Conservation (phyloP, 2,113 vertebrate genomes). For the Nothoprocta pentlandii region DNA sequence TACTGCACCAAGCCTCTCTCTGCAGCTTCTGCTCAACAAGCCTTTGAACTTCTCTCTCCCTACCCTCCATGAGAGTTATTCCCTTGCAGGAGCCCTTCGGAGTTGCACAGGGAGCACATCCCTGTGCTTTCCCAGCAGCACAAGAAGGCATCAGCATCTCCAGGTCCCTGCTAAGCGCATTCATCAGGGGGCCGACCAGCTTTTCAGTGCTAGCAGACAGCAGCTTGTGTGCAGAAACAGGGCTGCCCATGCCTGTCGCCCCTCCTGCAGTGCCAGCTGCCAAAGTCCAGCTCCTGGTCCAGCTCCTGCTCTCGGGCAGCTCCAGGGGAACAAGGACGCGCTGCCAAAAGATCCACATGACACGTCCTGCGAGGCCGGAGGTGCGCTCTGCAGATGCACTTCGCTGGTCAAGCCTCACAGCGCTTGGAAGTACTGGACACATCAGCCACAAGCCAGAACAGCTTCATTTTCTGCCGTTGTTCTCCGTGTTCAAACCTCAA, state of each 20-base stretch:
- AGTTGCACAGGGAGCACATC: fast-evolving
- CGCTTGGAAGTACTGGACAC: neutral
- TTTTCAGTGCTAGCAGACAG: fast-evolving
- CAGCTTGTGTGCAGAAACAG: neutral
- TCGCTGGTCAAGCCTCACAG: neutral
- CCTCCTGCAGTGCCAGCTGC: neutral
- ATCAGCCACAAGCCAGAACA: neutral
- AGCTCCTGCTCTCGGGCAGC: neutral
- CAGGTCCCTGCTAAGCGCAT: fast-evolving
- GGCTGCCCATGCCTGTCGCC: neutral
- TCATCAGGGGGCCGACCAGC: fast-evolving
- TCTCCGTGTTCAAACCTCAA: neutral
- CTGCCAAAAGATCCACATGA: neutral
- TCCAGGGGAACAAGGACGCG: neutral
- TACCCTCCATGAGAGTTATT: fast-evolving
- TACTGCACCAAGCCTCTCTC: neutral
- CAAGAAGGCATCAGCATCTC: fast-evolving
- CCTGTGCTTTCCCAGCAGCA: fast-evolving
- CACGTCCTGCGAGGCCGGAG: neutral
- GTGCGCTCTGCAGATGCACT: neutral
- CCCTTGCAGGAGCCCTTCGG: fast-evolving
- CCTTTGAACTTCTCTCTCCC: neutral
- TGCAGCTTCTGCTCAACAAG: neutral
- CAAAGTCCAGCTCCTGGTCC: neutral
- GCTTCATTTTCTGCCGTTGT: neutral